Evolutionary conservation across 2,888 invertebrate species (phyloP), one percentile per base, ranked within the genome.

Genomic region (Agonopterix arenella): DNA sequence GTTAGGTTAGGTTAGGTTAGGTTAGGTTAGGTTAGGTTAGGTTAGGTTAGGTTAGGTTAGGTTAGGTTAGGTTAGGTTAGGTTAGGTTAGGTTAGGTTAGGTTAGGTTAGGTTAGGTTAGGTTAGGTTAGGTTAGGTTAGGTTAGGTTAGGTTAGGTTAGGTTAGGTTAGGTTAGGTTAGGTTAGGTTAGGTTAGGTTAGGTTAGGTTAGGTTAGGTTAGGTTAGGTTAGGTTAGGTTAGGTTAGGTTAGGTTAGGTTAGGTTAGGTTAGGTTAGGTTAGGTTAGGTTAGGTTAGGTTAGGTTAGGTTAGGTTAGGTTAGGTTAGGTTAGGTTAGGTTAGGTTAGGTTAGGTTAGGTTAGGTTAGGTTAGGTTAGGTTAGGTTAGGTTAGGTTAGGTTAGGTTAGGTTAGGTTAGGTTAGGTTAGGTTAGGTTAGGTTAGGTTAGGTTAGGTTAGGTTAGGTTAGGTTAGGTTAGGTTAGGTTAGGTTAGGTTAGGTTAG

Each of bases 381-480:
- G 51, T 53, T 53, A 47, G 53, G 51, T 50, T 52, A 49, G 49
- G 54, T 50, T 50, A 51, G 53, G 50, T 50, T 53, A 49, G 54
- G 55, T 57, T 58, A 60, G 55, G 56, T 58, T 56, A 56, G 58
- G 56, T 58, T 56, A 57, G 57, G 55, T 56, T 57, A 53, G 57
- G 53, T 54, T 54, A 56, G 53, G 50, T 54, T 54, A 55, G 53
- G 53, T 55, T 55, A 50, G 55, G 54, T 53, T 55, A 52, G 57
- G 54, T 53, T 52, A 55, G 55, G 58, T 56, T 55, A 55, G 57
- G 55, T 55, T 55, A 54, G 55, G 58, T 56, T 56, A 55, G 57
- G 56, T 58, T 56, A 56, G 61, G 59, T 60, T 58, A 60, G 61
- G 59, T 58, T 58, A 58, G 60, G 59, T 60, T 59, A 60, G 61